phyloP scores from a whole-genome alignment of 2,888 invertebrate genomes.

The Spisula solida region DNA sequence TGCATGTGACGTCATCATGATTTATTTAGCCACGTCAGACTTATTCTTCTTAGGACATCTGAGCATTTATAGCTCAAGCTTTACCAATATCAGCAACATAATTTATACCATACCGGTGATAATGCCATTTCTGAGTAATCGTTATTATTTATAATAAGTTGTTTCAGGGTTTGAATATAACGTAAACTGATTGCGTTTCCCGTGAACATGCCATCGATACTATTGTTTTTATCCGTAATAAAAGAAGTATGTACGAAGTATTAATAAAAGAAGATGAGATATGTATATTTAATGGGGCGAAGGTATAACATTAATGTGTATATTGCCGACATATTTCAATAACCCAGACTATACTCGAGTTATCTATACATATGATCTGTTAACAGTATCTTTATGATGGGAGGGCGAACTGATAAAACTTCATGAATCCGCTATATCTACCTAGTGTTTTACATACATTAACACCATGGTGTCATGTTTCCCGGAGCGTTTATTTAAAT shows the following conservation, averaged over 20 bases:
- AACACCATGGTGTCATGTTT: not conserved
- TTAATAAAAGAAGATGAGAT: not conserved
- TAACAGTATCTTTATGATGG: not conserved
- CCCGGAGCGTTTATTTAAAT: not conserved
- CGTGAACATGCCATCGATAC: not conserved
- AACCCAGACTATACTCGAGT: not conserved
- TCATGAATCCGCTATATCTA: not conserved
- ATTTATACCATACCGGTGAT: too few species aligned
- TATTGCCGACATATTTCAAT: slow-evolving; percentile 13
- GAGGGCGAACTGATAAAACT: not conserved
- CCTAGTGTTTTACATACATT: slow-evolving; percentile 4
- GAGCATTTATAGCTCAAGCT: too few species aligned
- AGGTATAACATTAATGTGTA: not conserved
- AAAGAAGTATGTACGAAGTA: too few species aligned
- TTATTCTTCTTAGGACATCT: too few species aligned
- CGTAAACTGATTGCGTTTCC: too few species aligned
- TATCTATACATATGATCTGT: not conserved
- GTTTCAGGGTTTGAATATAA: too few species aligned
- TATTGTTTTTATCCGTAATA: slow-evolving; percentile 3
- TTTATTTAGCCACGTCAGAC: too few species aligned
- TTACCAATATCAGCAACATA: too few species aligned
- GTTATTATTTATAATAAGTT: too few species aligned
- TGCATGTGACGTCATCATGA: too few species aligned
- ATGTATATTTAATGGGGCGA: not conserved
- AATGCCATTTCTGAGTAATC: too few species aligned